Evolutionary conservation across 2,888 invertebrate genomes (phyloP).

Genomic region (Pogonocherus hispidulus): DNA sequence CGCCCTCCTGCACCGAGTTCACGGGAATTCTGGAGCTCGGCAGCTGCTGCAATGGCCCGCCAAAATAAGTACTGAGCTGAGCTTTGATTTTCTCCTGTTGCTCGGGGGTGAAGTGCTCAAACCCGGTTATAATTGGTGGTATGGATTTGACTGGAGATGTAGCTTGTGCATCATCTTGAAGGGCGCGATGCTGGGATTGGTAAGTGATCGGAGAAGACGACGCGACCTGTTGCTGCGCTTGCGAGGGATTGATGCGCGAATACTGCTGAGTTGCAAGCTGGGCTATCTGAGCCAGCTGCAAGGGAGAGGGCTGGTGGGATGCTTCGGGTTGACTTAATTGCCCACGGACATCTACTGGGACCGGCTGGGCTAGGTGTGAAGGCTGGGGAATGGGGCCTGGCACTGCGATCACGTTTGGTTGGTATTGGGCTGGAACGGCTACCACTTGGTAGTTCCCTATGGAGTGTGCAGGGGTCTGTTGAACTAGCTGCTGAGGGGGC

Average conservation of each 20-base stretch:
- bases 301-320: constrained; percentile 39
- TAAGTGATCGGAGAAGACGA: constrained; percentile 1
- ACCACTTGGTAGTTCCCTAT: constrained; percentile 25
- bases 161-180: background rate
- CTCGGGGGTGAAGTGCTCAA: constrained; percentile 66
- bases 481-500: constrained; percentile 35
- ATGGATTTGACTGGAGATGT: constrained; percentile 45
- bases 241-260: constrained; percentile 3
- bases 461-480: constrained; percentile 6
- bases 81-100: constrained; percentile 66
- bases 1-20: background rate
- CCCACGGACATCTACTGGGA: background rate
- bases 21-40: background rate
- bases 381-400: constrained; percentile 33
- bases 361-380: constrained; percentile 26
- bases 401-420: constrained; percentile 36
- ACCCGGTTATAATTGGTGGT: constrained; percentile 66
- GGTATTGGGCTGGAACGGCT: constrained; percentile 22
- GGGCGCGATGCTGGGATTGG: constrained; percentile 3
- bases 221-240: background rate
- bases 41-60: constrained; percentile 52
- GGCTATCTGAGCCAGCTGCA: constrained; percentile 54
- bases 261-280: constrained; percentile 60
- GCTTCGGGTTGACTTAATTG: constrained; percentile 38
- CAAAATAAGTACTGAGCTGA: constrained; percentile 62